phyloP scores from a whole-genome alignment of 2,113 vertebrate species.

The Clarias magur region DNA sequence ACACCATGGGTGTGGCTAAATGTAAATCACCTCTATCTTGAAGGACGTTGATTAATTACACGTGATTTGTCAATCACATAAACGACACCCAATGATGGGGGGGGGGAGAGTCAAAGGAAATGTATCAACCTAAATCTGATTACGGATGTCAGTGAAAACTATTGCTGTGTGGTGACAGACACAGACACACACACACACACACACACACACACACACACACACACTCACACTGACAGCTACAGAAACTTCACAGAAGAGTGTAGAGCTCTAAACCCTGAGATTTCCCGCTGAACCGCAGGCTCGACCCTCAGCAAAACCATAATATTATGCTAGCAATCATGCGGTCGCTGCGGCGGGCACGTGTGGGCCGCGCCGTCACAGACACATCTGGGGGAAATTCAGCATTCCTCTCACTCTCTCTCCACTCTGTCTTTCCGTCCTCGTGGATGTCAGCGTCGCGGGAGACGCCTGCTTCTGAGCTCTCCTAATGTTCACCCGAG shows the following conservation, averaged over 20 bases:
- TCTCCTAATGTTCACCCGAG: background rate
- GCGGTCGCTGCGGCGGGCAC: conserved; percentile 18
- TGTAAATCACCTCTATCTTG: background rate
- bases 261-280: background rate
- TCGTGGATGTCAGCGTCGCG: background rate
- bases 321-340: conserved; percentile 54
- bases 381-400: conserved; percentile 42
- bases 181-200: too few relatives aligned
- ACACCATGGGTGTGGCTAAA: background rate
- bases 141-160: background rate
- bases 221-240: background rate
- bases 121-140: background rate
- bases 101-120: background rate
- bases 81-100: background rate
- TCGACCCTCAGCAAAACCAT: conserved; percentile 20
- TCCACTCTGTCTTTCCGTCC: background rate
- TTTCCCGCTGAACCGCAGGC: conserved; percentile 16
- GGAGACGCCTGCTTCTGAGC: background rate
- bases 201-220: background rate
- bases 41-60: background rate
- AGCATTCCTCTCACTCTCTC: background rate
- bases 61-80: background rate
- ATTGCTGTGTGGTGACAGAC: background rate
- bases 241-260: background rate
- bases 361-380: conserved; percentile 17